phyloP scores from a whole-genome alignment of 1,140 invertebrate genomes.

The Rhyzopertha dominica region DNA sequence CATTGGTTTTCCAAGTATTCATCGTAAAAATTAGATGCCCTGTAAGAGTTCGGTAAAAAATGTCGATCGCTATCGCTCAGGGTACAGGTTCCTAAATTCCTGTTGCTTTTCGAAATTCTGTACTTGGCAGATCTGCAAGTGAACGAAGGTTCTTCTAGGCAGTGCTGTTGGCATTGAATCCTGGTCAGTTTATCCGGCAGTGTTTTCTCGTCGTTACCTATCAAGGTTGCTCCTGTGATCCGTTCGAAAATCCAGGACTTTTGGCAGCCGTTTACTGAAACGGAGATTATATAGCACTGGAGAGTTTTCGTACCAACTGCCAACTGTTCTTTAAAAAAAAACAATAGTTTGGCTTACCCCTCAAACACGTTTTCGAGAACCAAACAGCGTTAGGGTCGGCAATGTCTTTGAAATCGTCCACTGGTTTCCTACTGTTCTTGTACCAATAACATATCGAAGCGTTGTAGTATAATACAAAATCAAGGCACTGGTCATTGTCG shows the following conservation, averaged over 20 bases:
- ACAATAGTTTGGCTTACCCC: conserved; percentile 29
- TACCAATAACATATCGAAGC: conserved; percentile 46
- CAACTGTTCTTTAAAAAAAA: conserved; percentile 2
- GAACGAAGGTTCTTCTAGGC: conserved; percentile 47
- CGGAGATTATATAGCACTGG: neutral
- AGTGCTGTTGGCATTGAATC: conserved; percentile 48
- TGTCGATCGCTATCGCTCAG: conserved; percentile 56
- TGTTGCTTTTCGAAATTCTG: conserved; percentile 42
- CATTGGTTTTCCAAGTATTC: conserved; percentile 64
- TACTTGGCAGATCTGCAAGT: conserved; percentile 49
- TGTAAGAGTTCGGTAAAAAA: conserved; percentile 56
- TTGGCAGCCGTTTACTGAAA: conserved; percentile 24
- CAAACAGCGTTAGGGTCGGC: conserved; percentile 47
- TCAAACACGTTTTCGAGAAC: conserved; percentile 49
- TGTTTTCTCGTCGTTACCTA: conserved; percentile 48
- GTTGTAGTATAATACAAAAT: conserved; percentile 47
- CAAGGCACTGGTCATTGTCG: conserved; percentile 45
- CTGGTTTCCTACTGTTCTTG: conserved; percentile 34
- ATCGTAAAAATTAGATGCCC: conserved; percentile 56
- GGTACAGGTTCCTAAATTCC: conserved; percentile 46
- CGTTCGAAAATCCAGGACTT: conserved; percentile 49
- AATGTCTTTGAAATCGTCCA: conserved; percentile 40
- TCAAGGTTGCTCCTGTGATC: conserved; percentile 48
- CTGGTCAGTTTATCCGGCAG: conserved; percentile 45
- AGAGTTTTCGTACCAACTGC: neutral